phyloP scores from a whole-genome alignment of 1,140 invertebrate species.

The Latrodectus geometricus region DNA sequence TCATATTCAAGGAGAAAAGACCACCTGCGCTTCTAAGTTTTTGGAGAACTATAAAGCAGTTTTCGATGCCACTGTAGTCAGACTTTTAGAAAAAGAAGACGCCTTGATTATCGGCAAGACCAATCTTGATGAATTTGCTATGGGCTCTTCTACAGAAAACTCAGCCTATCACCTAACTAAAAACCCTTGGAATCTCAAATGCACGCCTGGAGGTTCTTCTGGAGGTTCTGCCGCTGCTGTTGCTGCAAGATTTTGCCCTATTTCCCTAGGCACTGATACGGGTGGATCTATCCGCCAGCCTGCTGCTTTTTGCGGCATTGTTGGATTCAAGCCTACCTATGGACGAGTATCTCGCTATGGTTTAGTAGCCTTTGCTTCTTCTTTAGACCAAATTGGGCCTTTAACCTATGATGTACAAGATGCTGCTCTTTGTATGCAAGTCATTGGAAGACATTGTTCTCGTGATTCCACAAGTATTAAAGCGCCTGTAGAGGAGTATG shows the following conservation, averaged over 20 bases:
- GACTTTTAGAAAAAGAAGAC: constrained; percentile 75
- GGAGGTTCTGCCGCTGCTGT: neutral
- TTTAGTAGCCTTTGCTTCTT: neutral
- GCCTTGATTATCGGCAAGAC: constrained; percentile 77
- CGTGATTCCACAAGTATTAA: neutral
- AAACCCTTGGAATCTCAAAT: neutral
- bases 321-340: neutral
- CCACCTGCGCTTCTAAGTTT: constrained; percentile 97
- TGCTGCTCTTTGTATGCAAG: neutral
- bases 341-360: neutral
- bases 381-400: neutral
- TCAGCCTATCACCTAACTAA: neutral
- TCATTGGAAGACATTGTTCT: neutral
- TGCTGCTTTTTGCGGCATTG: neutral
- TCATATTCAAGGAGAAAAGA: constrained; percentile 81
- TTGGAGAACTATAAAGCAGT: constrained; percentile 86
- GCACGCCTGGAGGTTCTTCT: neutral
- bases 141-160: neutral
- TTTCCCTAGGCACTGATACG: neutral
- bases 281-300: neutral
- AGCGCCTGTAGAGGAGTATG: too few relatives aligned
- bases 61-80: constrained; percentile 92
- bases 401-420: neutral
- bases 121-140: neutral
- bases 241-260: neutral